phyloP scores from a whole-genome alignment of 1,140 invertebrate species.

The Paraescarpia echinospica region DNA sequence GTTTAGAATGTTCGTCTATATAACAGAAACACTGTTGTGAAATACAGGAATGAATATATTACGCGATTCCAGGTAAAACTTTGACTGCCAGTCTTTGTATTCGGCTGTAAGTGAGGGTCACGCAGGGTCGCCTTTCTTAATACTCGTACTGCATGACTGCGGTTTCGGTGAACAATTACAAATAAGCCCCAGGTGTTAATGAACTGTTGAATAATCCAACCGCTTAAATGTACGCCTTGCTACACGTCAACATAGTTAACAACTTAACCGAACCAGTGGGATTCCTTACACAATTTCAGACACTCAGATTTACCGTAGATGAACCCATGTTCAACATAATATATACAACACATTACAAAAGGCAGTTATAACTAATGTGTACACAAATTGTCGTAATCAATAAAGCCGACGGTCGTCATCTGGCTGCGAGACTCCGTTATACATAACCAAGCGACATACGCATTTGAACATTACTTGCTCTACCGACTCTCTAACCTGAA shows the following conservation, averaged over 20 bases:
- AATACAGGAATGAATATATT: neutral
- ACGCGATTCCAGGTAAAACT: neutral
- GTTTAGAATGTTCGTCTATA: neutral
- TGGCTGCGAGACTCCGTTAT: neutral
- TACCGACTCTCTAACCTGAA: neutral
- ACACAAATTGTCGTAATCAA: neutral
- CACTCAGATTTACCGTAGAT: neutral
- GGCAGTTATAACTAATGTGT: neutral
- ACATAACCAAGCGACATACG: neutral
- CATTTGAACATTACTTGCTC: neutral
- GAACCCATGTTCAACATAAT: neutral
- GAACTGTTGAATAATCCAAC: neutral
- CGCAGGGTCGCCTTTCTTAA: neutral
- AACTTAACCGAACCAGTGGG: neutral
- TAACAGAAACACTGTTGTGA: neutral
- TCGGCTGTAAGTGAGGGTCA: neutral
- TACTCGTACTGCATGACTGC: neutral
- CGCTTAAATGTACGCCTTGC: neutral
- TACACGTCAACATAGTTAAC: neutral
- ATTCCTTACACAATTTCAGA: neutral
- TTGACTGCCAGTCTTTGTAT: neutral
- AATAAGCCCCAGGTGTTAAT: neutral
- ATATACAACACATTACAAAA: neutral
- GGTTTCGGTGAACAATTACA: neutral
- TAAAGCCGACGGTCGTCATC: neutral